Base-by-base conservation (phyloP, 2,888 invertebrate species). In the Stictocephala bisonia region DNA sequence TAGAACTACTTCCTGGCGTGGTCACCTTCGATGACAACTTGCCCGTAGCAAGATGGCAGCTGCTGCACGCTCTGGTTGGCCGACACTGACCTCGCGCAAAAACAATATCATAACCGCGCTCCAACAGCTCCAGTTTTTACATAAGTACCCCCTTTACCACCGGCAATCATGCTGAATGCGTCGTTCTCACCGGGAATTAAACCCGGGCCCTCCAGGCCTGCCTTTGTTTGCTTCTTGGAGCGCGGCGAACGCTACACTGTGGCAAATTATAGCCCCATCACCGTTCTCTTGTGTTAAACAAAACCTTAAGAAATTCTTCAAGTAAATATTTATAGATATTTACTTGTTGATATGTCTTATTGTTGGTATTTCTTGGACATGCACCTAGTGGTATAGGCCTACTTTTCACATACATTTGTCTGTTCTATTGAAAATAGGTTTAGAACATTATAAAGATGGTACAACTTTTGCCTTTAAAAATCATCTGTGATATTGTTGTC, bases 61-160 rank as follows among this genome's bases (percentile, higher is more conserved):
- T 11, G 6, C 35, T 44, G 60, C 60, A 56, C 29, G 44, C 64
- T 60, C 60, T 31, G 60, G 11, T 60, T 60, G 60, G 35, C 24
- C 29, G 3, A 13, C 2, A 40, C 22, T 64, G 64, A 64, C 64
- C 64, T 26, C 27, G 44, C 27, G 44, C 64, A 64, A 64, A 64
- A 64, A 64, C 64, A 64, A 64, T 64, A 64, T 64, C 15, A 64
- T 44, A 60, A 44, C 64, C 64, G 44, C 60, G 40, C 11, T 44
- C 44, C 44, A 44, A 44, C 44, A 44, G 60, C 41, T 22, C 15
- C 40, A 4, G 60, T 60, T 60, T 64, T 64, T 64, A 64, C 64
- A 64, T 64, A 64, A 64, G 24, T 64, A 64, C 44, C 64, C 44
- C 26, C 44, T 41, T 15, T 60, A 40, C 60, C 60, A 40, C 56